Conservation (phyloP, 2,797 vertebrate species). For the Natrix natrix region DNA sequence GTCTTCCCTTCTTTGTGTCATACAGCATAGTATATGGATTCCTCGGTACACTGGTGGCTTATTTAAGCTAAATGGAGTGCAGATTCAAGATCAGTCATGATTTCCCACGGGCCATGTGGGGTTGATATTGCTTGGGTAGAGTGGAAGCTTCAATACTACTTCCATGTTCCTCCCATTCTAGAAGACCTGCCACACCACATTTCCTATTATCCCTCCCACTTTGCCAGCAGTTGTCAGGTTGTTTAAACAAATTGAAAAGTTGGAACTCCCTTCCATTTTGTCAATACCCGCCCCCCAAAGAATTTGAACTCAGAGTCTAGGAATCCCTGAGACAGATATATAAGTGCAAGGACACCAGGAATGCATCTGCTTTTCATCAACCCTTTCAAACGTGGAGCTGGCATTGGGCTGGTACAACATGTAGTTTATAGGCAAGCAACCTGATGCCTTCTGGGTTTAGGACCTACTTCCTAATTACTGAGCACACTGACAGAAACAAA, state of each 20-base stretch:
- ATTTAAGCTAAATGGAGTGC: not conserved
- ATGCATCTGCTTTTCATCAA: not conserved
- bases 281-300: not conserved
- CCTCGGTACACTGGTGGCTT: too few species aligned
- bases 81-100: not conserved
- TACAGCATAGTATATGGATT: not conserved
- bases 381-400: not conserved
- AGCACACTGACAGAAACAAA: not conserved
- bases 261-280: not conserved
- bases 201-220: not conserved
- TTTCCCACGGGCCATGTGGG: not conserved
- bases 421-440: not conserved
- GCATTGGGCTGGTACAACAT: not conserved
- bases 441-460: not conserved
- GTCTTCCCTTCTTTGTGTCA: not conserved
- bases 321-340: not conserved
- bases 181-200: not conserved
- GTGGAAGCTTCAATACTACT: not conserved
- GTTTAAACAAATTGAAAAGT: not conserved
- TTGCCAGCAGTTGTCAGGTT: not conserved
- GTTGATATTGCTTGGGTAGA: not conserved
- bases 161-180: not conserved
- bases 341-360: not conserved
- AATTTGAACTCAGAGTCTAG: not conserved
- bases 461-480: not conserved